A percentile compares a stretch with the other conserved stretches of the same genome.
Evolutionary conservation across 2,113 vertebrate species (phyloP).

Genomic region (Meleagris gallopavo): DNA sequence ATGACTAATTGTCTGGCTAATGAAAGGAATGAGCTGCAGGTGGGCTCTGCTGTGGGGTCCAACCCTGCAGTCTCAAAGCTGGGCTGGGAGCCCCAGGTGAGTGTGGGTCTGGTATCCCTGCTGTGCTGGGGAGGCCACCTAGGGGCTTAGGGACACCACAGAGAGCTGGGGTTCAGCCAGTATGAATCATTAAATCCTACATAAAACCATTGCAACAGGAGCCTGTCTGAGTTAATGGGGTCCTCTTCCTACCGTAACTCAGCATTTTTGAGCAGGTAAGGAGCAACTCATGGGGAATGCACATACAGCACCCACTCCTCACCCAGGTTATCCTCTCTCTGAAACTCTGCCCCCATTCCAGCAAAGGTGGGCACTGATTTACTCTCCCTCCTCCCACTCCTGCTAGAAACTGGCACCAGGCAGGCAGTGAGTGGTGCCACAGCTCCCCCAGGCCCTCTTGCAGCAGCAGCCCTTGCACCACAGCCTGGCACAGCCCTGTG

Average conservation of each 20-base stretch:
- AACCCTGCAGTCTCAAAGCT: fast-evolving
- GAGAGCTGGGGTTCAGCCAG: background rate
- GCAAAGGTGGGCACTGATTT: fast-evolving
- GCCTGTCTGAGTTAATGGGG: background rate
- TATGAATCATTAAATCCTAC: background rate
- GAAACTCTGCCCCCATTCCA: background rate
- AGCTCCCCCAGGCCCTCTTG: background rate
- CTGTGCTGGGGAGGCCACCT: background rate
- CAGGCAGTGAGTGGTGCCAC: background rate
- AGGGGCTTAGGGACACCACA: background rate
- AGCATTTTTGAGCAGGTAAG: fast-evolving
- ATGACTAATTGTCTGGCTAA: background rate
- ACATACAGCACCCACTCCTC: background rate
- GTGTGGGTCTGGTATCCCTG: background rate
- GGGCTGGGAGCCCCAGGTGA: background rate
- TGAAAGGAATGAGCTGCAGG: background rate
- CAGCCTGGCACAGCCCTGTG: background rate
- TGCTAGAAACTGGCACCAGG: background rate
- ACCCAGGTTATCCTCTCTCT: background rate
- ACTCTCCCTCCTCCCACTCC: fast-evolving
- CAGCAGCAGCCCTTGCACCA: background rate
- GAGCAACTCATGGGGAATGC: background rate
- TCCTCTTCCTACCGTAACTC: background rate
- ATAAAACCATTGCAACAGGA: background rate
- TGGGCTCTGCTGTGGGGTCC: background rate